Evolutionary conservation across 64 coral and sea anemone genomes (phyloP).

Genomic region (Pocillopora verrucosa): DNA sequence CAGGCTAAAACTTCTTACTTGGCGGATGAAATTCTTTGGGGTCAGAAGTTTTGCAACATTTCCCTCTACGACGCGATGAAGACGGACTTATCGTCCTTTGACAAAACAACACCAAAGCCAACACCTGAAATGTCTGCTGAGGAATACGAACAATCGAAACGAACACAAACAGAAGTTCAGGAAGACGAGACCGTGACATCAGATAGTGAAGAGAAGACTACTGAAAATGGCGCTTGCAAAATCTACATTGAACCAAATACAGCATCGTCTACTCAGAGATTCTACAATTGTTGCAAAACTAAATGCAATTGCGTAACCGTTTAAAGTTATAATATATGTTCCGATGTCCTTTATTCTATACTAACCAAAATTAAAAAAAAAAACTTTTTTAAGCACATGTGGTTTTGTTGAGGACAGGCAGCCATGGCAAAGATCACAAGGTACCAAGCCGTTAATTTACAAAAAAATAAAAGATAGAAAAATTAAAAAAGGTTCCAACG

Average conservation of each 20-base stretch:
- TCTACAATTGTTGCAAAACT: background rate
- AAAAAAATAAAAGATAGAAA: too few relatives aligned
- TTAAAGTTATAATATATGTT: too few relatives aligned
- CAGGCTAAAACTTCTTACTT: slow-evolving; percentile 83
- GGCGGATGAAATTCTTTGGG: slow-evolving; percentile 80
- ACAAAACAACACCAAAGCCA: slow-evolving; percentile 15
- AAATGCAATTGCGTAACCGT: background rate
- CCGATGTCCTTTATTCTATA: too few relatives aligned
- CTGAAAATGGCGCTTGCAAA: background rate
- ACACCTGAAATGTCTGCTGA: slow-evolving; percentile 41
- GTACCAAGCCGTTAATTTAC: too few relatives aligned
- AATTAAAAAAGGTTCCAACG: too few relatives aligned
- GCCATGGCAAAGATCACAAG: too few relatives aligned
- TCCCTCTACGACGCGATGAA: slow-evolving; percentile 1
- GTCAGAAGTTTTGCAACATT: slow-evolving; percentile 57
- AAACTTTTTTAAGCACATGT: too few relatives aligned
- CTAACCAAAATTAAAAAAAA: too few relatives aligned
- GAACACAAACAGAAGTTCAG: background rate
- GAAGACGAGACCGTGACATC: background rate
- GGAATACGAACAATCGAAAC: slow-evolving; percentile 7
- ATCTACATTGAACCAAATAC: background rate
- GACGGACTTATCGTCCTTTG: slow-evolving; percentile 49
- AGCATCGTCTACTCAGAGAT: background rate
- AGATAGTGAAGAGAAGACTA: background rate
- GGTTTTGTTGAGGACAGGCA: too few relatives aligned